Conservation (phyloP, 2,797 vertebrate species). For the Mycteria americana region DNA sequence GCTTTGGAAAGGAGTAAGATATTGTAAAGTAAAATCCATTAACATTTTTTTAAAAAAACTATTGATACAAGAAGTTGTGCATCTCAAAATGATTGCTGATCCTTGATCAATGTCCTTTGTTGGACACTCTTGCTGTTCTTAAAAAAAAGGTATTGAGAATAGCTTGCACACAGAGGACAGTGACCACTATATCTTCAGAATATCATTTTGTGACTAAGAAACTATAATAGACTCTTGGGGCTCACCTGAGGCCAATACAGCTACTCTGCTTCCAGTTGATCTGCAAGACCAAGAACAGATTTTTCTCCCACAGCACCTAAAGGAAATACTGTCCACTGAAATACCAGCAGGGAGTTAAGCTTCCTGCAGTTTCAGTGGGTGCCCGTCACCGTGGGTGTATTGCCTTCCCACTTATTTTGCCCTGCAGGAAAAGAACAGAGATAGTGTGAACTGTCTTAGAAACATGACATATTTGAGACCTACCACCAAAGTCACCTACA, state of each 20-base stretch:
- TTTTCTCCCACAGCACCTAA: not conserved
- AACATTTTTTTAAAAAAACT: not conserved
- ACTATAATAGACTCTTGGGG: not conserved
- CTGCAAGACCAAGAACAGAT: not conserved
- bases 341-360: not conserved
- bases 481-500: not conserved
- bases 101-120: not conserved
- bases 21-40: not conserved
- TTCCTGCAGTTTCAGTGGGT: not conserved
- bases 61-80: not conserved
- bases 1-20: not conserved
- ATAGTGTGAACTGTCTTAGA: not conserved
- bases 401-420: not conserved
- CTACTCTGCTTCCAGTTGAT: not conserved
- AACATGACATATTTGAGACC: not conserved
- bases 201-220: not conserved
- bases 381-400: accelerated
- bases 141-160: not conserved
- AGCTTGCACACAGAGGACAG: not conserved
- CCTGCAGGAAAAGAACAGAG: not conserved
- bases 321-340: not conserved
- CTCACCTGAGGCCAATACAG: not conserved
- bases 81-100: not conserved
- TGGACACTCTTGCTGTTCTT: not conserved
- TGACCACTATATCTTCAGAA: not conserved